Evolutionary conservation across 2,797 vertebrate genomes (phyloP).

Genomic region (Petrocephalus sullivani): DNA sequence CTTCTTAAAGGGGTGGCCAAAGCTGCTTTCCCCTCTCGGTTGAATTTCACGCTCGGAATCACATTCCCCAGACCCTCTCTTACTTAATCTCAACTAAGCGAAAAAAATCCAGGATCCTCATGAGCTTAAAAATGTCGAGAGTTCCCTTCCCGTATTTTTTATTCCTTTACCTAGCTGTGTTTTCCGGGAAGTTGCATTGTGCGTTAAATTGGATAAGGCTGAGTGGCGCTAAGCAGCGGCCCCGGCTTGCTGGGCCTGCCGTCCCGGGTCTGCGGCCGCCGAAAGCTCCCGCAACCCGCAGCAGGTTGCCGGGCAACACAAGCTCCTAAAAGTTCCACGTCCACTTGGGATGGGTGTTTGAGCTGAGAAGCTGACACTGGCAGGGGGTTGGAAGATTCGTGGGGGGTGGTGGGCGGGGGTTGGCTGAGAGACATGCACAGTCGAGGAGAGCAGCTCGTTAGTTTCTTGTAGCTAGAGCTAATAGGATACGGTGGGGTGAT

Average conservation of each 20-base stretch:
- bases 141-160: background rate
- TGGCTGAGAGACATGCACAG: conserved; percentile 10
- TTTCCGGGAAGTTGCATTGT: conserved; percentile 15
- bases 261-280: background rate
- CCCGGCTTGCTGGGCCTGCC: background rate
- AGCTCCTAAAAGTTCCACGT: background rate
- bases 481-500: conserved; percentile 18
- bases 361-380: background rate
- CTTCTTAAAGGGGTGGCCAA: conserved; percentile 37
- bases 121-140: conserved; percentile 11
- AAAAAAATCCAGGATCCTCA: conserved; percentile 20
- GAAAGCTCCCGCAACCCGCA: conserved; percentile 31
- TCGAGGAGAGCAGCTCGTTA: conserved; percentile 16
- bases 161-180: conserved; percentile 14
- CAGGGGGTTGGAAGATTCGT: background rate
- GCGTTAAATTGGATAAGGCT: conserved; percentile 29
- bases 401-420: background rate
- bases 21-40: conserved; percentile 41
- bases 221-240: conserved; percentile 21
- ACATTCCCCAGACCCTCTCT: conserved; percentile 16
- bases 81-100: conserved; percentile 30
- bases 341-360: background rate
- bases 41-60: conserved; percentile 43
- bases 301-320: conserved; percentile 26
- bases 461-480: conserved; percentile 4